A percentile compares a stretch with the other conserved stretches of the same genome.
Evolutionary conservation across 2,113 vertebrate genomes (phyloP).

Genomic region (Gobius niger): DNA sequence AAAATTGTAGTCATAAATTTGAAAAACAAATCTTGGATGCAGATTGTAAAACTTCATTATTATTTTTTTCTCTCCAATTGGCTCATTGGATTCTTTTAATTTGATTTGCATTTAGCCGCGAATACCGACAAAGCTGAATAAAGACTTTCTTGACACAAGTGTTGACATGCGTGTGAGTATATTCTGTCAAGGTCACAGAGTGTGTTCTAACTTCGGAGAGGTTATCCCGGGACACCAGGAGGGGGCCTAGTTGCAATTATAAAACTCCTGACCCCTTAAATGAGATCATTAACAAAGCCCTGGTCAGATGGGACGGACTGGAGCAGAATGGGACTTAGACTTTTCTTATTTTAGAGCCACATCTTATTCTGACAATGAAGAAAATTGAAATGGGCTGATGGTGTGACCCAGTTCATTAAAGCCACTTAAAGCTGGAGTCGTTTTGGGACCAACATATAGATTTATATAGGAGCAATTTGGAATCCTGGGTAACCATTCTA

Average conservation of each 20-base stretch:
- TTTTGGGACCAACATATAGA: conserved; percentile 29
- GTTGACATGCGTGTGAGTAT: conserved; percentile 35
- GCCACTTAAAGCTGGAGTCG: conserved; percentile 53
- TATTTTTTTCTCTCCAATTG: no score
- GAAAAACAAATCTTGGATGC: no score
- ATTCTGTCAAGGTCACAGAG: conserved; percentile 47
- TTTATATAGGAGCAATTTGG: conserved; percentile 23
- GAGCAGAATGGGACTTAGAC: conserved; percentile 48
- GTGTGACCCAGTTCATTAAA: conserved; percentile 64
- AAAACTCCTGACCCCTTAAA: conserved; percentile 66
- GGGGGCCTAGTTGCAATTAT: conserved; percentile 63
- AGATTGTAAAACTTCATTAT: no score
- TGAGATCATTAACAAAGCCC: conserved; percentile 67
- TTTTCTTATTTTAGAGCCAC: conserved; percentile 54
- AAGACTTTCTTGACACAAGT: conserved; percentile 17
- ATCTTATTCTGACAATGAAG: conserved; percentile 41
- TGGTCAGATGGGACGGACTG: conserved; percentile 60
- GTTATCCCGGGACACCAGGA: conserved; percentile 41
- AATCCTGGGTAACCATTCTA: background rate
- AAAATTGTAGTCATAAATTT: no score
- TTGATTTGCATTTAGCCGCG: no score
- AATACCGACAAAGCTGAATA: background rate
- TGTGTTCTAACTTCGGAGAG: conserved; percentile 59
- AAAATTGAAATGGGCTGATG: conserved; percentile 56
- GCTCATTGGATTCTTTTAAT: no score